Conservation (phyloP, 2,888 invertebrate genomes). For the Pheosia gnoma region DNA sequence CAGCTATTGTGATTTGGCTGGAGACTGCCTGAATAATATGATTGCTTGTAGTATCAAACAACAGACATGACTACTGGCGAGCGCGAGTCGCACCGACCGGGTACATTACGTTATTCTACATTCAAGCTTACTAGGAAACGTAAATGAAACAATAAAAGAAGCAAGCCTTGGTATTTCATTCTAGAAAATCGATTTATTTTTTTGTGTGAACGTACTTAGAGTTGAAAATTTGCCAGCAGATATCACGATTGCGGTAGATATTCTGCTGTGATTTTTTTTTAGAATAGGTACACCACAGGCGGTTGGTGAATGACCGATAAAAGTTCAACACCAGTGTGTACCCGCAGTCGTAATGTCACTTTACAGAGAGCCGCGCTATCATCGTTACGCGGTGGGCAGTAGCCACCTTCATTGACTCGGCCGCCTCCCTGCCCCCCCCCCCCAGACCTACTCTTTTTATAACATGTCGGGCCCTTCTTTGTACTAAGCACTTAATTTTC, state of each 20-base stretch:
- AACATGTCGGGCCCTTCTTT: conserved; percentile 7
- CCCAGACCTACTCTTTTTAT: background rate
- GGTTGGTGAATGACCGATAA: conserved; percentile 70
- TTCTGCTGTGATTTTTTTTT: conserved; percentile 46
- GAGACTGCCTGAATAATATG: conserved; percentile 46
- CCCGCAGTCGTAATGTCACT: conserved; percentile 8
- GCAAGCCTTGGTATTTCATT: conserved; percentile 53
- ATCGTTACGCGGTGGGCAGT: conserved; percentile 15
- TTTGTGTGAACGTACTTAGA: conserved; percentile 45
- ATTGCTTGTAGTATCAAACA: conserved; percentile 41
- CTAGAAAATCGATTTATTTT: conserved; percentile 49
- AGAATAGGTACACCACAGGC: conserved; percentile 30
- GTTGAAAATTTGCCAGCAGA: conserved; percentile 66
- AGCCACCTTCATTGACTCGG: background rate
- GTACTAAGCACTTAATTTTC: conserved; percentile 26
- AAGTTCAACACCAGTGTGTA: conserved; percentile 38
- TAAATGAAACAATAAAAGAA: conserved; percentile 33
- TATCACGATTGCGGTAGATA: conserved; percentile 28
- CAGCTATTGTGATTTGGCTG: conserved; percentile 74
- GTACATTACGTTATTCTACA: background rate
- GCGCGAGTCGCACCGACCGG: background rate
- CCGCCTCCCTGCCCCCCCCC: background rate
- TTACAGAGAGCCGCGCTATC: conserved; percentile 25
- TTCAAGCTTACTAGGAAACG: background rate
- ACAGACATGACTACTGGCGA: conserved; percentile 18